A percentile compares a stretch with the other conserved stretches of the same genome.
phyloP scores from a whole-genome alignment of 2,113 vertebrate species.

The Cavia aperea region DNA sequence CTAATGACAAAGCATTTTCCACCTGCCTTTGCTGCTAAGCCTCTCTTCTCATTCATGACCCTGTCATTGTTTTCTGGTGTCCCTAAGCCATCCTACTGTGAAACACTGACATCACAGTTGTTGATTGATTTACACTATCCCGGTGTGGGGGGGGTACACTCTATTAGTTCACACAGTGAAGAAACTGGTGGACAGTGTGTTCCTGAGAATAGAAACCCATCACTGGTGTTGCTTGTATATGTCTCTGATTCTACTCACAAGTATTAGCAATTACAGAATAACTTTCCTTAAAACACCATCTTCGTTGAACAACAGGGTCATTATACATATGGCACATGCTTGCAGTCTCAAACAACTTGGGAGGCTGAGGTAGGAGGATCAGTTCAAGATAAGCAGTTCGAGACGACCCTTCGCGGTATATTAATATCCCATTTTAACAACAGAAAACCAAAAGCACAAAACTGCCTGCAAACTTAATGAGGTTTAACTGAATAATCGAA shows the following conservation, averaged over 20 bases:
- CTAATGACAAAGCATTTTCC: neutral
- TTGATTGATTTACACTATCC: neutral
- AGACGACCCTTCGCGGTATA: neutral
- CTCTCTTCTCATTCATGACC: neutral
- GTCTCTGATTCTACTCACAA: neutral
- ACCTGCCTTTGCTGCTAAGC: neutral
- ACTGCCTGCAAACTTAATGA: neutral
- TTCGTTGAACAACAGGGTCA: neutral
- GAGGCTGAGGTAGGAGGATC: neutral
- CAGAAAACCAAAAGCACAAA: neutral
- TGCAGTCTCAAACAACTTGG: neutral
- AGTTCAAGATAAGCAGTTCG: neutral
- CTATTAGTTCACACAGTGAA: neutral
- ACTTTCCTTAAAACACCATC: neutral
- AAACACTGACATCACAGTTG: neutral
- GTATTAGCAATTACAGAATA: neutral
- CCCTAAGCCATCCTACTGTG: neutral
- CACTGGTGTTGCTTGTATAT: neutral
- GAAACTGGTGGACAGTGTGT: neutral
- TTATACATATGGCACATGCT: neutral
- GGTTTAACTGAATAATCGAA: neutral
- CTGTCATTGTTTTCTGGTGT: neutral
- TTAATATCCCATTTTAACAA: neutral
- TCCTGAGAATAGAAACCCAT: neutral
- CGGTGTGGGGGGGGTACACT: neutral